Evolutionary conservation across 2,888 invertebrate species (phyloP).

Genomic region (Eurytoma californica): DNA sequence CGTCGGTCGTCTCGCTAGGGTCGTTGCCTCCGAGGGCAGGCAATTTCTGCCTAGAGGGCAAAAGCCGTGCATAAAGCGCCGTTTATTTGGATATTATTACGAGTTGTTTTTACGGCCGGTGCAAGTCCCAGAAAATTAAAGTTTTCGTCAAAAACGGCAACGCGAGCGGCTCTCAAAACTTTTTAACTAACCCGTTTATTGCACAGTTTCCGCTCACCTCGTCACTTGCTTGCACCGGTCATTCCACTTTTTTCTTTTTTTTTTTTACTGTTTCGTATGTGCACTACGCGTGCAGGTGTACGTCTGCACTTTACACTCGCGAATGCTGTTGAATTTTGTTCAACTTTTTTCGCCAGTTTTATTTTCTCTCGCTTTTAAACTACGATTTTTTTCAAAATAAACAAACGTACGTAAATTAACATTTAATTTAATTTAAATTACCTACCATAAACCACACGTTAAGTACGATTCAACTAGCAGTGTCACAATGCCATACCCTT

Average conservation of each 20-base stretch:
- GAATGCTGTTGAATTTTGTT: neutral
- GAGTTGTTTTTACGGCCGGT: slow-evolving; percentile 35
- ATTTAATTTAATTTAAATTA: too few species aligned
- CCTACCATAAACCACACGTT: too few species aligned
- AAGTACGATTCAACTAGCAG: too few species aligned
- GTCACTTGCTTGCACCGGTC: neutral
- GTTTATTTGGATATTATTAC: slow-evolving; percentile 49
- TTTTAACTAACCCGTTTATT: slow-evolving; percentile 54
- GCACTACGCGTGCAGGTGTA: neutral
- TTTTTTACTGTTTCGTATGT: neutral
- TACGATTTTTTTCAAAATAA: too few species aligned
- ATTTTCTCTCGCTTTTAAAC: neutral
- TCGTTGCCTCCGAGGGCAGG: neutral
- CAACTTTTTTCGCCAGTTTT: neutral
- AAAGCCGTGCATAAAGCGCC: slow-evolving; percentile 1
- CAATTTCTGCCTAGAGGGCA: neutral
- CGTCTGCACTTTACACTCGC: neutral
- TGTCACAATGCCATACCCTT: neutral
- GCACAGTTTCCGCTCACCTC: slow-evolving; percentile 27
- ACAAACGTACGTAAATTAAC: too few species aligned
- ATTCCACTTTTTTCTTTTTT: neutral
- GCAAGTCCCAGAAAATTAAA: slow-evolving; percentile 29
- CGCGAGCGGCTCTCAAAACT: slow-evolving; percentile 27
- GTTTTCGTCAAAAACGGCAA: slow-evolving; percentile 42
- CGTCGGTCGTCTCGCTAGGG: neutral